Conservation (phyloP, 1,140 invertebrate genomes). For the Leptinotarsa undecemlineata region DNA sequence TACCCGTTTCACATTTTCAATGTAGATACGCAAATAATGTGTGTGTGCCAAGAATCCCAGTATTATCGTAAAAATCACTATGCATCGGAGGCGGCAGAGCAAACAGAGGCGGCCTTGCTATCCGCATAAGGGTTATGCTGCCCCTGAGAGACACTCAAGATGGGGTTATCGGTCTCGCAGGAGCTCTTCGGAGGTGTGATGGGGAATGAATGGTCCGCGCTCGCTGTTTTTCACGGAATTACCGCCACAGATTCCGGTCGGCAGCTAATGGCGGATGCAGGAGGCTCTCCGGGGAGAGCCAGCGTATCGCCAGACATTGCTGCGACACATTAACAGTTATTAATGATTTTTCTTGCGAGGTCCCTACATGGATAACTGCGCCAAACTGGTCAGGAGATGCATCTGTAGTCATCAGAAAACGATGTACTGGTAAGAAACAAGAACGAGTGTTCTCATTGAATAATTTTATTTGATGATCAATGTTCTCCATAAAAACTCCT, state of each 20-base stretch:
- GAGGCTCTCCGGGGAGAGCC: constrained; percentile 20
- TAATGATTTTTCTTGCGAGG: background rate
- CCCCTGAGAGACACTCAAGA: constrained; percentile 51
- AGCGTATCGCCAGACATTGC: constrained; percentile 32
- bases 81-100: constrained; percentile 44
- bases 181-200: constrained; percentile 52
- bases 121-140: constrained; percentile 54
- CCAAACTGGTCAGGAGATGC: too few relatives aligned
- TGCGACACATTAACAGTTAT: constrained; percentile 28
- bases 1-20: constrained; percentile 48
- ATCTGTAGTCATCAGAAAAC: too few relatives aligned
- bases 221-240: constrained; percentile 48
- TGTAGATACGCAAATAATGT: constrained; percentile 43
- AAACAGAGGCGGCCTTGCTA: constrained; percentile 29
- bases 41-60: constrained; percentile 50
- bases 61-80: constrained; percentile 57
- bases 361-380: too few relatives aligned
- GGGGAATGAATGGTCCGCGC: constrained; percentile 52
- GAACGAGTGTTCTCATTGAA: too few relatives aligned
- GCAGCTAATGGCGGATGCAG: constrained; percentile 39
- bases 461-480: too few relatives aligned
- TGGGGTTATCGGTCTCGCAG: constrained; percentile 54
- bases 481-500: too few relatives aligned
- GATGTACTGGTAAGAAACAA: too few relatives aligned
- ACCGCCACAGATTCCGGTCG: constrained; percentile 47